Evolutionary conservation across 2,797 vertebrate species (phyloP), one percentile per base, ranked within the genome.

Genomic region (Lacerta viridis): DNA sequence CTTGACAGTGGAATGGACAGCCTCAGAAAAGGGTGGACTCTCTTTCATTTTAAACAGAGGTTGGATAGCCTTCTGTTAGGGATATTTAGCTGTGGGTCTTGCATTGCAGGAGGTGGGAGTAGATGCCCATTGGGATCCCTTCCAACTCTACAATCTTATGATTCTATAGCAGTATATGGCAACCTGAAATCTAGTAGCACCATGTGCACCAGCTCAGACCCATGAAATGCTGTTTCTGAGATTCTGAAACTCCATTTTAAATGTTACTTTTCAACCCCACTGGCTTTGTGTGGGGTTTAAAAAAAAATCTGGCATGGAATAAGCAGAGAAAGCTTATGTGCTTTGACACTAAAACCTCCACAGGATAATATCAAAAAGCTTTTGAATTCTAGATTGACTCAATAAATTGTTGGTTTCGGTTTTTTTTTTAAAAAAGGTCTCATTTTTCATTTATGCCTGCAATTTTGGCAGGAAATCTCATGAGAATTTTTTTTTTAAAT

Each of bases 401-500:
- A 90, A 55, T 74, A 91, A 55, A 17, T 7, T 55, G 50, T 55
- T 55, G 13, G 13, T 15, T 0, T 83, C 64, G 76, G 5, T 55
- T 17, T 74, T 17, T 74, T 39, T 36, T 74, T 7, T 23, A 64
- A 64, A 64, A 64, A 64, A 64, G 61, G 20, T 64, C 1, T 20
- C 46, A 3, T 84, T 33, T 85, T 13, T 39, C 86, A 81, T 23
- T 18, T n/a, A 91, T 86, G 72, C 17, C 72, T 88, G 64, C 3
- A 91, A 87, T 87, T 55, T 90, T 90, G 83, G 69, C 76, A 89
- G 72, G 43, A 93, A 88, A 79, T 69, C 46, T 64, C 75, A 39
- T 66, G 87, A 92, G 46, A 66, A 0, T 41, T 3, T 15, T 15
- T 55, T 55, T 55, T 55, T 50, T 4, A n/a, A 3, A 55, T 27